Percentiles rank a stretch among this genome's conserved stretches.
phyloP scores from a whole-genome alignment of 2,113 vertebrate species.

The Lamprologus tigripictilis region DNA sequence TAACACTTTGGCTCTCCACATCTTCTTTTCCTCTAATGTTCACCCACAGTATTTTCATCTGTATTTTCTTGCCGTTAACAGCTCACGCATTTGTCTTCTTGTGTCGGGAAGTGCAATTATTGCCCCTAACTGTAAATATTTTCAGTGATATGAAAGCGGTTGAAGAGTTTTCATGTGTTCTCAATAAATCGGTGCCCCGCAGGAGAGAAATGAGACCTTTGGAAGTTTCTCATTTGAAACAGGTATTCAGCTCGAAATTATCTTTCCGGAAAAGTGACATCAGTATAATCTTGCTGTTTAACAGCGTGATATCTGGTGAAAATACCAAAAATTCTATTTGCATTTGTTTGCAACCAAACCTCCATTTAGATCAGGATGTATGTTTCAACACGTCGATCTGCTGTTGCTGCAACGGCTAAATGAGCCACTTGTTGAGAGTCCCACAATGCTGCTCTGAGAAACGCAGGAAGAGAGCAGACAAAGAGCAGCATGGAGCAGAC shows the following conservation, averaged over 20 bases:
- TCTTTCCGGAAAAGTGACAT: not conserved
- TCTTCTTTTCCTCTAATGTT: not conserved
- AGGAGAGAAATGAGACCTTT: not conserved
- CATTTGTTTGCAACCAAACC: not conserved
- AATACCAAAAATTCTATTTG: not conserved
- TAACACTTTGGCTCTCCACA: not conserved
- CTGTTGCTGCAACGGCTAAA: conserved; percentile 15
- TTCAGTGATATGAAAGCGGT: not conserved
- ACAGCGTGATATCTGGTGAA: not conserved
- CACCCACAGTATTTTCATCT: not conserved
- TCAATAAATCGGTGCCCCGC: not conserved
- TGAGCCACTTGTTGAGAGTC: conserved; percentile 56
- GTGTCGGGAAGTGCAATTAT: not conserved
- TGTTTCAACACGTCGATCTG: conserved; percentile 41
- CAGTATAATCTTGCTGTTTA: not conserved
- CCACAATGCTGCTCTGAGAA: conserved; percentile 62
- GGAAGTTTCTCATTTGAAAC: not conserved
- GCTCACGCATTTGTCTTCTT: not conserved
- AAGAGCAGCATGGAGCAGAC: conserved; percentile 33
- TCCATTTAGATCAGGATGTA: conserved; percentile 47
- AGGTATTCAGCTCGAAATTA: not conserved
- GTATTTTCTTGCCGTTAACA: not conserved
- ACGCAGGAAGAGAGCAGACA: conserved; percentile 65
- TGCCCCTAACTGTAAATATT: not conserved
- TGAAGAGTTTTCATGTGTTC: not conserved